Percentiles rank a stretch among this genome's conserved stretches.
phyloP scores from a whole-genome alignment of 92 coral and sea anemone genomes.

The Epizoanthus ramosus region DNA sequence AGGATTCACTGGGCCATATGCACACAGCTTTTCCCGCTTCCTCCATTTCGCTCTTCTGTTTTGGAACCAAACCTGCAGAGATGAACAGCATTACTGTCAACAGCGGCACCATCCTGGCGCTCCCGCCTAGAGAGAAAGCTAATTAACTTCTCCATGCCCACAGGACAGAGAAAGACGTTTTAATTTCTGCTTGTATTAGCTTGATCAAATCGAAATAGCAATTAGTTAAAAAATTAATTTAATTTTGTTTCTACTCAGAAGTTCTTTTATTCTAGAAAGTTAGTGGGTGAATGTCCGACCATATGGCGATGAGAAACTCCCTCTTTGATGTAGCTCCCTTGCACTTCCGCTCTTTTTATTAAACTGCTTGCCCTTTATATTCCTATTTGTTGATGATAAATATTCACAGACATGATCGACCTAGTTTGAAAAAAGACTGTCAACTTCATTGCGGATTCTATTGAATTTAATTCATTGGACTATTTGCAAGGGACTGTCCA shows the following conservation, averaged over 20 bases:
- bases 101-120: slow-evolving; percentile 40
- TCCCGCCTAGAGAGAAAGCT: slow-evolving; percentile 22
- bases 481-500: background rate
- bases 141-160: slow-evolving; percentile 20
- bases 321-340: background rate
- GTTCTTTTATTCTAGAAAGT: background rate
- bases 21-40: slow-evolving; percentile 95
- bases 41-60: slow-evolving; percentile 99
- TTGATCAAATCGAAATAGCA: slow-evolving; percentile 29
- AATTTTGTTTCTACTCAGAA: slow-evolving; percentile 21
- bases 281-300: slow-evolving; percentile 6
- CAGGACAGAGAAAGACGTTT: slow-evolving; percentile 10
- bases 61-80: slow-evolving; percentile 96
- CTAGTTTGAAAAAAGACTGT: background rate
- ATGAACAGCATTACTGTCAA: slow-evolving; percentile 21
- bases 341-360: background rate
- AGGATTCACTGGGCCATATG: slow-evolving; percentile 78
- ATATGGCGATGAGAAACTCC: slow-evolving; percentile 1
- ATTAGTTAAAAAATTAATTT: slow-evolving; percentile 25
- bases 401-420: background rate
- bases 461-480: slow-evolving; percentile 2
- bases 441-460: too few species aligned
- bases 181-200: slow-evolving; percentile 30
- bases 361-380: background rate
- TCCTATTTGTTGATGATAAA: background rate